A percentile compares a stretch with the other conserved stretches of the same genome.
Conservation (phyloP, 2,113 vertebrate genomes). For the Aix galericulata region DNA sequence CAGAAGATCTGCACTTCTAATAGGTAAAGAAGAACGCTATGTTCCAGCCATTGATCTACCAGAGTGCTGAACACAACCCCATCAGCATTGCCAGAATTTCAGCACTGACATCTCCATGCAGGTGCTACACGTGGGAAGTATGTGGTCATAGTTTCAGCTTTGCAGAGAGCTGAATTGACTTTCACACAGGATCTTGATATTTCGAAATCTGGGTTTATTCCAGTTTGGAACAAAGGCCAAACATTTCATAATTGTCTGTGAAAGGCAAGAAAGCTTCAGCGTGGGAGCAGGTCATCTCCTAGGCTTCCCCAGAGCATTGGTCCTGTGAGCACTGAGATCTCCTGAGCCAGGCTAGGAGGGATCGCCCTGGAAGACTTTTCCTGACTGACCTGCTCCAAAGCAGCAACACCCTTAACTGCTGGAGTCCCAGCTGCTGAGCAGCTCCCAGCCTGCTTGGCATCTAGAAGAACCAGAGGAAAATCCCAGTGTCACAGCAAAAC, state of each 20-base stretch:
- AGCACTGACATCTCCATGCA: not conserved
- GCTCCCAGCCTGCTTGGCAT: not conserved
- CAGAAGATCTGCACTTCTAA: not conserved
- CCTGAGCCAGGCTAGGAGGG: not conserved
- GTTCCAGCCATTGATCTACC: not conserved
- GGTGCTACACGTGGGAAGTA: not conserved
- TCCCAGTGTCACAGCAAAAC: not conserved
- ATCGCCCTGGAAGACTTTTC: not conserved
- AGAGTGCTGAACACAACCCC: not conserved
- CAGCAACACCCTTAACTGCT: not conserved
- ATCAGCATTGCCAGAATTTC: not conserved
- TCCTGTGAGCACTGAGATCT: not conserved
- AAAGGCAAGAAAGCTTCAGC: not conserved
- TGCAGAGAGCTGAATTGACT: not conserved
- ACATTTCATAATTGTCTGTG: not conserved
- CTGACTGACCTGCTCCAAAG: not conserved
- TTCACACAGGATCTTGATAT: constrained; percentile 8
- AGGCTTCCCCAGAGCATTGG: not conserved
- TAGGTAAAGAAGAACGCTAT: not conserved
- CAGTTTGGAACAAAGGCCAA: not conserved
- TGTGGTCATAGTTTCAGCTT: constrained; percentile 34
- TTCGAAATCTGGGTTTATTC: constrained; percentile 16
- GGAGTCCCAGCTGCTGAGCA: not conserved
- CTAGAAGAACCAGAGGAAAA: not conserved
- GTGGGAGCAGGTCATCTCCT: not conserved